phyloP scores from a whole-genome alignment of 2,888 invertebrate species.

The Campoplex nolae region DNA sequence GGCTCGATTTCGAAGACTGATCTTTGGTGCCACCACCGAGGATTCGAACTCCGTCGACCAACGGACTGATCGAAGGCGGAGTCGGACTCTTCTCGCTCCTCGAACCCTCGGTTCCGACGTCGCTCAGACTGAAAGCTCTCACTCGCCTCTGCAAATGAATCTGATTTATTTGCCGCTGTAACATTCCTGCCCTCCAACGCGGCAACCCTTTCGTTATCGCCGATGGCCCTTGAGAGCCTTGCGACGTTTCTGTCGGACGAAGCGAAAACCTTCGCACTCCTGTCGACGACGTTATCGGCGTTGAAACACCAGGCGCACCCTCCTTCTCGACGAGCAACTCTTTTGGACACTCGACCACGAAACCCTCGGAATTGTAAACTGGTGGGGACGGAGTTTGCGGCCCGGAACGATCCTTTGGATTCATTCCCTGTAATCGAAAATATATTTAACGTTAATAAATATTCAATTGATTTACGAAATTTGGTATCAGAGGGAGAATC shows the following conservation, averaged over 20 bases:
- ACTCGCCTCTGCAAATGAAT: slow-evolving; percentile 79
- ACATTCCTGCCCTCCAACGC: slow-evolving; percentile 82
- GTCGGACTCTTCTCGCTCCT: slow-evolving; percentile 64
- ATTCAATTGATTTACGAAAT: no score
- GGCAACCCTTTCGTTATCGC: slow-evolving; percentile 74
- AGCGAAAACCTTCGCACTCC: slow-evolving; percentile 78
- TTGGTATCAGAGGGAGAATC: no score
- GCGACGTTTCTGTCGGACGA: slow-evolving; percentile 72
- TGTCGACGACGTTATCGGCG: slow-evolving; percentile 73
- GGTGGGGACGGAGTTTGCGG: slow-evolving; percentile 71
- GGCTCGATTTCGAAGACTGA: slow-evolving; percentile 53
- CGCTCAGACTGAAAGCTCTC: slow-evolving; percentile 82
- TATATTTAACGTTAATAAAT: background rate
- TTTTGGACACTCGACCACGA: slow-evolving; percentile 77
- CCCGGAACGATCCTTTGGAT: slow-evolving; percentile 67
- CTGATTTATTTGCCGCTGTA: slow-evolving; percentile 81
- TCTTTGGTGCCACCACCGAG: slow-evolving; percentile 69
- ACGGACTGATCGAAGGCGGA: slow-evolving; percentile 74
- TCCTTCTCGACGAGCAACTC: slow-evolving; percentile 80
- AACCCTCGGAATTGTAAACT: slow-evolving; percentile 73
- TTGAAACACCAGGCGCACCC: slow-evolving; percentile 77
- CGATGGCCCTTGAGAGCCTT: slow-evolving; percentile 49
- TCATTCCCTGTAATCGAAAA: slow-evolving; percentile 52
- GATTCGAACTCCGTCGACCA: slow-evolving; percentile 75
- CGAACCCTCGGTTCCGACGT: slow-evolving; percentile 77